Conservation (phyloP, 2,113 vertebrate species). For the Clarias batrachus region DNA sequence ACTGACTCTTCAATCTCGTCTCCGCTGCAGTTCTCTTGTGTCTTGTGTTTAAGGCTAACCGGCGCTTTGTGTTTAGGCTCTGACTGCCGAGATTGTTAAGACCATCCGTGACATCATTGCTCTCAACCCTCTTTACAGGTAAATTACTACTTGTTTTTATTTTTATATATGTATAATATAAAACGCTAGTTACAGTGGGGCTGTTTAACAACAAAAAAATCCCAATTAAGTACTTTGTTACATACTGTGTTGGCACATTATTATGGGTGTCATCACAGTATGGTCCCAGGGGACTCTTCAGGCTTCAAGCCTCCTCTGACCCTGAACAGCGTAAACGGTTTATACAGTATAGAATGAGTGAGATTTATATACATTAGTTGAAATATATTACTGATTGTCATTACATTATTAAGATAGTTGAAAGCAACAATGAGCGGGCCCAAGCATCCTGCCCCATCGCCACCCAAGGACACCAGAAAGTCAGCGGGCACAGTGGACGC, state of each 20-base stretch:
- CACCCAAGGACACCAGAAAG: too few species aligned
- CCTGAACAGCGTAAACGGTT: too few species aligned
- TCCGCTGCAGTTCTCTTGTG: neutral
- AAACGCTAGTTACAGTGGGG: neutral
- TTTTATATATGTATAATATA: neutral
- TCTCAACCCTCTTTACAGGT: conserved; percentile 95
- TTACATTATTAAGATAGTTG: too few species aligned
- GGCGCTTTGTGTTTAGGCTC: conserved; percentile 72
- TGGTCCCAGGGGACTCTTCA: too few species aligned
- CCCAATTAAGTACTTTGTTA: neutral
- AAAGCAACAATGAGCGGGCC: too few species aligned
- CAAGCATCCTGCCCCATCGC: too few species aligned
- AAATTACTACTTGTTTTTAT: neutral
- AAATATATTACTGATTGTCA: too few species aligned
- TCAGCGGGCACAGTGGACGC: too few species aligned
- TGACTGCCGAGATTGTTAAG: conserved; percentile 98
- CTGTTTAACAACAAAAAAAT: neutral
- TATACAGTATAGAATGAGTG: too few species aligned
- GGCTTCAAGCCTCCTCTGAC: too few species aligned
- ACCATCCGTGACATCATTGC: conserved; percentile 98
- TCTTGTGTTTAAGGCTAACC: neutral
- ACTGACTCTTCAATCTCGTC: conserved; percentile 36
- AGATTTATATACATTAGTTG: too few species aligned
- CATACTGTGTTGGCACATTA: neutral
- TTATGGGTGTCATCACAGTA: too few species aligned